Percentiles rank a stretch among this genome's conserved stretches.
Conservation (phyloP, 2,113 vertebrate species). For the Rhombomys opimus region DNA sequence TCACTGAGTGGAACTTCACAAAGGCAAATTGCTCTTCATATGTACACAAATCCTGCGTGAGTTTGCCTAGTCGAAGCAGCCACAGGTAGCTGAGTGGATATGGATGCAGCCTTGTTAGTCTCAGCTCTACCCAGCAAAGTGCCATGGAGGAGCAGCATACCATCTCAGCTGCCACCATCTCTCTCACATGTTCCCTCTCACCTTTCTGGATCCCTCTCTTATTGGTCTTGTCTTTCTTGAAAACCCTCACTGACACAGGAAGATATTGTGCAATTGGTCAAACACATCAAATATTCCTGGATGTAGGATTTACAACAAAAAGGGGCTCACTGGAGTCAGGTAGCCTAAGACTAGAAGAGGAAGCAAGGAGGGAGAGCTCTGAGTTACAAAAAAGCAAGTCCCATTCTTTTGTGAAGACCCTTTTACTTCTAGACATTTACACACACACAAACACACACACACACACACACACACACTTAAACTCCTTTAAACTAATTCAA, state of each 20-base stretch:
- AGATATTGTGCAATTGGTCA: conserved; percentile 68
- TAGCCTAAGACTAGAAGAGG: conserved; percentile 66
- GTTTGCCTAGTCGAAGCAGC: neutral
- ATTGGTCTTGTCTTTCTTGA: neutral
- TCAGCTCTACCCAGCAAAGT: conserved; percentile 14
- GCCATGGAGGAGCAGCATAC: conserved; percentile 22
- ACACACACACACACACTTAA: conserved; percentile 9
- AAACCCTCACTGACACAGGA: neutral
- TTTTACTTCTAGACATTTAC: conserved; percentile 25
- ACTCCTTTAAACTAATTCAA: neutral
- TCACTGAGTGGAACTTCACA: neutral
- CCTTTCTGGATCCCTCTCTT: neutral
- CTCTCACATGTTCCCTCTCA: neutral
- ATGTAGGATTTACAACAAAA: conserved; percentile 70
- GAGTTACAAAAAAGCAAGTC: neutral
- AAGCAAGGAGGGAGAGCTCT: neutral
- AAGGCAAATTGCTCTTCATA: neutral
- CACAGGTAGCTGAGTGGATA: neutral
- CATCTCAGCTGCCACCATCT: neutral
- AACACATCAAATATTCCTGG: conserved; percentile 70
- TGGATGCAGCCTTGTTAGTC: conserved; percentile 32
- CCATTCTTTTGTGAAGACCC: conserved; percentile 58
- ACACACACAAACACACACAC: neutral
- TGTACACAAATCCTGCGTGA: neutral
- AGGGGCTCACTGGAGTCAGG: conserved; percentile 49